Evolutionary conservation across 2,113 vertebrate species (phyloP), one percentile per base, ranked within the genome.

Genomic region (Pitta sordida): DNA sequence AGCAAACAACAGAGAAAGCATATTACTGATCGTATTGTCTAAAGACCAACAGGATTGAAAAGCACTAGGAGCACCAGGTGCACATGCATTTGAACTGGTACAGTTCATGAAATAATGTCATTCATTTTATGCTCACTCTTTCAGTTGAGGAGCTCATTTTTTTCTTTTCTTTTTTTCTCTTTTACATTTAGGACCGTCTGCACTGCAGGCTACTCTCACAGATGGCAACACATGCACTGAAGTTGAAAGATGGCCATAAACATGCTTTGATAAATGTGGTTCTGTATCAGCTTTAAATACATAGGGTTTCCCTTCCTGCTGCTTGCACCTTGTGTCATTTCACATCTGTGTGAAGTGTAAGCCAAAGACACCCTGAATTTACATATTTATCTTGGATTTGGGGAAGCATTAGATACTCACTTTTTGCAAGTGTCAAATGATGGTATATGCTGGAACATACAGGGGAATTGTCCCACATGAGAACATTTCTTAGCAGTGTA

Each of bases 91-190:
- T 92, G 95, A 95, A 91, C 91, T 83, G 80, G 78, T 94, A 83
- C 83, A 88, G 90, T 91, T 91, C 96, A 95, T 21, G 68, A 93
- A 95, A 86, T 90, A 92, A 84, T 46, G 75, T 74, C 86, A 75
- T 75, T 86, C 93, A 86, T 88, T 83, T 91, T 88, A 55, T 37
- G 39, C 82, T 93, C 36, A 0, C 87, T 86, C 82, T 91, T 87
- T 92, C 87, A 89, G 59, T 80, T 23, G 55, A 94, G 59, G 90
- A 96, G 67, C 84, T 34, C 34, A 74, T 86, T 90, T 2, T 70
- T 91, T 86, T 63, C 10, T 22, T 53, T 80, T 87, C 2, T 63
- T 37, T 19, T 52, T 51, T 30, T 39, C 22, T 23, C 44, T 4
- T 86, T 46, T 58, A 63, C 49, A 9, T 80, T 84, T 83, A 83